Conservation (phyloP, 2,888 invertebrate species). For the Sesia apiformis region DNA sequence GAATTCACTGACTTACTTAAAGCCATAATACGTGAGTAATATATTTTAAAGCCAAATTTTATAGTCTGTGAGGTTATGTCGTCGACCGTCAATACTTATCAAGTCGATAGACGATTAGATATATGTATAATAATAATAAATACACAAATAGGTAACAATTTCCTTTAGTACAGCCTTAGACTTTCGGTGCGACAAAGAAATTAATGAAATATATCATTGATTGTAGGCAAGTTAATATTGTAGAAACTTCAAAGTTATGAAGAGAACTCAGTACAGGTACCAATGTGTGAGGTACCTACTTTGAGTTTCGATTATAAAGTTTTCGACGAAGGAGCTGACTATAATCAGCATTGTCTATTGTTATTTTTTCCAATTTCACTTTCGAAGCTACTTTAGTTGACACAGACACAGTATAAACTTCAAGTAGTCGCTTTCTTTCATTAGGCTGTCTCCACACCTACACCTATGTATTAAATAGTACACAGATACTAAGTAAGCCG, state of each 20-base stretch:
- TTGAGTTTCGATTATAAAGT: no score
- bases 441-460: conserved; percentile 25
- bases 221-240: no score
- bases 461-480: conserved; percentile 26
- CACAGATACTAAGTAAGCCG: conserved; percentile 37
- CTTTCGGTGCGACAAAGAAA: conserved; percentile 12
- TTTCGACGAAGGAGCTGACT: no score
- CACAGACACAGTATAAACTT: no score
- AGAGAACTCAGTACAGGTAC: no score
- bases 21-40: conserved; percentile 64
- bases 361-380: no score
- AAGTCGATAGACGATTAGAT: conserved; percentile 62
- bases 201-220: no score
- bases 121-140: conserved; percentile 51
- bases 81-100: conserved; percentile 59
- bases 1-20: conserved; percentile 66
- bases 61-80: conserved; percentile 73
- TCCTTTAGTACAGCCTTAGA: conserved; percentile 59
- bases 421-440: background rate
- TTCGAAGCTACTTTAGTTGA: no score
- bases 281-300: no score
- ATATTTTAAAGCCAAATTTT: conserved; percentile 74
- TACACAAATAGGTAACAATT: conserved; percentile 69
- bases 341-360: no score
- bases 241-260: no score